These are phyloP conservation scores for Notolabrus celidotus DNA, from an alignment of 2,797 vertebrate species.

Conservation along the genomic window DNA sequence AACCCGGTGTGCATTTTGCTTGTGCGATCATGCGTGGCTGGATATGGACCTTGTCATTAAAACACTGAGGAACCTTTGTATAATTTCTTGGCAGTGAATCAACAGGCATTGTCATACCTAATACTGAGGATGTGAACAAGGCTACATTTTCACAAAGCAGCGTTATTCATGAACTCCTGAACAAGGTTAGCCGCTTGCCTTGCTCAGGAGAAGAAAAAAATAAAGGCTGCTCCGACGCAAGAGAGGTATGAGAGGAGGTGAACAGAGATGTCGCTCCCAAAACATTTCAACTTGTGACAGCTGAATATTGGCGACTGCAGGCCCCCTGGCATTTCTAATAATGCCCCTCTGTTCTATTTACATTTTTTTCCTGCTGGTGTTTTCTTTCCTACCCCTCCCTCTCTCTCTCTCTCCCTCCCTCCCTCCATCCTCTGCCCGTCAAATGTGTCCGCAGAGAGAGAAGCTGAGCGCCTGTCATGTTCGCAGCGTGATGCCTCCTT, in stretches of 20 bases:
- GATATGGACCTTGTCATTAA: constrained; percentile 58
- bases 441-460: constrained; percentile 64
- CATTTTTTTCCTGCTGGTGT: constrained; percentile 58
- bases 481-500: constrained; percentile 75
- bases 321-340: constrained; percentile 65
- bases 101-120: constrained; percentile 48
- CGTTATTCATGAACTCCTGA: constrained; percentile 53
- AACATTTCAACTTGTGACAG: constrained; percentile 68
- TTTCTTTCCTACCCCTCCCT: constrained; percentile 47
- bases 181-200: constrained; percentile 22
- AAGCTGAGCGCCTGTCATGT: constrained; percentile 77
- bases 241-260: constrained; percentile 23
- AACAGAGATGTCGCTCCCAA: constrained; percentile 58
- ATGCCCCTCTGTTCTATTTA: constrained; percentile 64
- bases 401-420: constrained; percentile 29
- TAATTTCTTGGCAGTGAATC: constrained; percentile 54
- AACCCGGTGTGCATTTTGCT: constrained; percentile 28
- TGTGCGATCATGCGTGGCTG: constrained; percentile 45
- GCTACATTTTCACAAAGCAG: constrained; percentile 14
- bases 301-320: constrained; percentile 48
- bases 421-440: constrained; percentile 62
- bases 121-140: constrained; percentile 45
- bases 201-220: constrained; percentile 39
- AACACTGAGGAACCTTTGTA: constrained; percentile 45
- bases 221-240: constrained; percentile 44